Percentiles rank a stretch among this genome's conserved stretches.
These are phyloP conservation scores for Bhutanitis thaidina DNA, from an alignment of 2,888 invertebrate species.

Conservation along the genomic window DNA sequence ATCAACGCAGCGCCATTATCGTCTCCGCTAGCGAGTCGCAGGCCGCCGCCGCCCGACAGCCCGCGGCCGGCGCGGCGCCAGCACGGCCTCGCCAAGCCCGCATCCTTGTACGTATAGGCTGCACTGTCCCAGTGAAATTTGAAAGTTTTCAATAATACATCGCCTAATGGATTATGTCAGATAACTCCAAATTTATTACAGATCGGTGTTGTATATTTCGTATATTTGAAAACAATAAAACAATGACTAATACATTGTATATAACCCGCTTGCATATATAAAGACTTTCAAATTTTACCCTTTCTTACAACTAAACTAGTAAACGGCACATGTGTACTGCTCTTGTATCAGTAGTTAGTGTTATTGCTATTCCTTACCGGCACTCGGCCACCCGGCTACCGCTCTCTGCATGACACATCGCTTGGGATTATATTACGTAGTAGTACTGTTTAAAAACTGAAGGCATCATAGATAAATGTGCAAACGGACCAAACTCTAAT, in stretches of 20 bases:
- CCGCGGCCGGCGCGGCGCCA: constrained; percentile 58
- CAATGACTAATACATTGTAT: no score
- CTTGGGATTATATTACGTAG: constrained; percentile 28
- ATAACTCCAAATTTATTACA: no score
- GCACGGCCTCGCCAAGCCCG: constrained; percentile 52
- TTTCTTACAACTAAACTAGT: not conserved
- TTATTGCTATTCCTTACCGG: constrained; percentile 2
- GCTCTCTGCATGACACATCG: constrained; percentile 27
- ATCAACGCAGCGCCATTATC: constrained; percentile 29
- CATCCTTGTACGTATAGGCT: constrained; percentile 59
- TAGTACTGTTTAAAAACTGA: not conserved
- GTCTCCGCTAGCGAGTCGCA: constrained; percentile 47
- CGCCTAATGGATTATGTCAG: no score
- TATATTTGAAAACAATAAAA: no score
- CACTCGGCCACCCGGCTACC: constrained; percentile 21
- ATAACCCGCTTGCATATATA: no score
- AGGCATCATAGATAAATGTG: no score
- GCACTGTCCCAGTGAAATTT: constrained; percentile 14
- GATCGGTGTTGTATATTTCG: no score
- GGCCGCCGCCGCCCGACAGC: constrained; percentile 49
- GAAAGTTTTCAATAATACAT: not conserved
- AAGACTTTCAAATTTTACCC: constrained; percentile 11
- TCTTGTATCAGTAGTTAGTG: constrained; percentile 20
- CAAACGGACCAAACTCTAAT: no score
- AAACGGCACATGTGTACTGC: not conserved